Base-by-base conservation (phyloP, 1,140 invertebrate genomes). In the Drosophila repletoides region DNA sequence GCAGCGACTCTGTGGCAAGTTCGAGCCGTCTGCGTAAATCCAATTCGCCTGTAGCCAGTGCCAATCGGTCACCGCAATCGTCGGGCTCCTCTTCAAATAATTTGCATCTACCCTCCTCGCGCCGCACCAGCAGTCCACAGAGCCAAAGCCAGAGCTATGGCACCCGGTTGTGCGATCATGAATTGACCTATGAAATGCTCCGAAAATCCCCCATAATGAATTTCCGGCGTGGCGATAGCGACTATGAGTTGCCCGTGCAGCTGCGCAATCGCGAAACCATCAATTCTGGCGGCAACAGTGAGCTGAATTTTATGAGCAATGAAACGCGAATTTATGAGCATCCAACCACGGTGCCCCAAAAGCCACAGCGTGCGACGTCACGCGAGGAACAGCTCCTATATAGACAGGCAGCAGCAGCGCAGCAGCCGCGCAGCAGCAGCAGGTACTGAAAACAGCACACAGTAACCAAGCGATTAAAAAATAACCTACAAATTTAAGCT, bases 261-360 rank as follows among this genome's bases (percentile, higher is more conserved):
- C 48, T 88, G 9, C 74, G 68, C 3, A 89, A 88, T 24, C 60
- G 86, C 1, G 88, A 90, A 29, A 89, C 76, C 7, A 90, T 90
- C 9, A 89, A 90, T 46, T 79, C 87, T 0, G 87, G 89, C 1
- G 88, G 88, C 9, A 90, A 89, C 56, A 89, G 83, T 3, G 88
- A 90, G 31, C 53, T 90, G 1, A 90, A 90, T 48, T 90, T 90
- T 38, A 77, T 90, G 79, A 90, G 80, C 64, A 89, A 87, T 36
- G 88, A 89, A 19, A 77, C 83, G 6, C 65, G 80, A 2, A 86
- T 86, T 15, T 90, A 90, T 22, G 88, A 90, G 3, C 88, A 89
- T 48, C 79, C 87, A 2, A 88, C 80, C 0, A 81, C 80, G 0
- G 83, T 77, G 10, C 26, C 87, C 4, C n/a, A n/a, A n/a, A 89